Evolutionary conservation across 2,888 invertebrate genomes (phyloP).

Genomic region (Micoletzkya japonica): DNA sequence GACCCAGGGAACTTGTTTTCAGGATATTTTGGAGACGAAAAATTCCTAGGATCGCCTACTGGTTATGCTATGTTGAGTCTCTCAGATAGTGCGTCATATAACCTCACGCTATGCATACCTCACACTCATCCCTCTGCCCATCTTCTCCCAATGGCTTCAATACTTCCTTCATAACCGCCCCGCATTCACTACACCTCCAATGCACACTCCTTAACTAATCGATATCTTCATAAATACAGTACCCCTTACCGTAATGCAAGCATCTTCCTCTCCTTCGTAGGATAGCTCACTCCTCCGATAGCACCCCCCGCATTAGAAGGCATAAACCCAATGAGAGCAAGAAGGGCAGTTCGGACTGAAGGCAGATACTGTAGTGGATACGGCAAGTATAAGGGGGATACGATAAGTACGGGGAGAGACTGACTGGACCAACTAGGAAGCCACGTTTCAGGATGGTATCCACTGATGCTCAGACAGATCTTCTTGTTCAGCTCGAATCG

Average conservation of each 20-base stretch:
- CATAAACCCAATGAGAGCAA: slow-evolving; percentile 92
- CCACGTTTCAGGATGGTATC: slow-evolving; percentile 96
- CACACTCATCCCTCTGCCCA: slow-evolving; percentile 24
- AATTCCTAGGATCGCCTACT: no score
- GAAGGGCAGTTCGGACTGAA: slow-evolving; percentile 80
- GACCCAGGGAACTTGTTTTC: no score
- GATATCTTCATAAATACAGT: neutral
- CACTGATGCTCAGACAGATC: slow-evolving; percentile 91
- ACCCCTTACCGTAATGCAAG: slow-evolving; percentile 76
- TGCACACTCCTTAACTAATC: slow-evolving; percentile 34
- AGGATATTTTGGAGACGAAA: no score
- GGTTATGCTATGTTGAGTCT: no score
- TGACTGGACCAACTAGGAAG: slow-evolving; percentile 89
- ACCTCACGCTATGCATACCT: neutral
- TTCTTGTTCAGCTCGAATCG: slow-evolving; percentile 90
- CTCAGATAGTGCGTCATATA: no score
- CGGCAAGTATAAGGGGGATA: neutral
- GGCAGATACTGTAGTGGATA: no score
- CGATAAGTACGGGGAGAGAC: slow-evolving; percentile 38
- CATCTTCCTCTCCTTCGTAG: slow-evolving; percentile 79
- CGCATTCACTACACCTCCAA: slow-evolving; percentile 46
- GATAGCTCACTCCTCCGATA: slow-evolving; percentile 86
- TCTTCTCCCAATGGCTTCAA: slow-evolving; percentile 39
- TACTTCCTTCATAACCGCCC: slow-evolving; percentile 39
- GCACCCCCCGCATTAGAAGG: slow-evolving; percentile 86